Evolutionary conservation across 2,113 vertebrate genomes (phyloP), one percentile per base, ranked within the genome.

Genomic region (Menidia beryllina): DNA sequence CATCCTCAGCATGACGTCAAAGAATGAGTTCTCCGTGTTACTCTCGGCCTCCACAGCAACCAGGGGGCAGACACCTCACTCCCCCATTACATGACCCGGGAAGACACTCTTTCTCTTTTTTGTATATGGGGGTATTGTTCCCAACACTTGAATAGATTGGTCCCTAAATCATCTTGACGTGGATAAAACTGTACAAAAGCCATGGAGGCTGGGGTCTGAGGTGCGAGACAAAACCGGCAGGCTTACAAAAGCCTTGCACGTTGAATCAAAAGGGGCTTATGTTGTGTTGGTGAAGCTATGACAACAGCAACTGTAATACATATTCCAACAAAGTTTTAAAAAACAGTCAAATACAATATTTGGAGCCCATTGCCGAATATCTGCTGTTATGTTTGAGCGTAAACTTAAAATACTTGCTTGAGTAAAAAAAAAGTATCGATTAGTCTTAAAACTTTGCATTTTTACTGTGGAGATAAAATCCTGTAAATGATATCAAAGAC

Each of bases 121-220:
- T 70, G 54, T 65, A 58, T 41, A 7, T n/a, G 0, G 50, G 66
- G 83, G 75, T 67, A 91, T 92, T 94, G 91, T 93, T 89, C 85
- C 86, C 36, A 60, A 83, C 88, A 83, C 87, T 88, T 93, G 87
- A 94, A 94, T 91, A 88, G 89, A 86, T 82, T 76, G 76, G 77
- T 77, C 80, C 86, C 75, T 82, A 87, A 91, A 89, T 94, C 89
- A 90, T 92, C 88, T 56, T 79, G 80, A 82, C 89, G 67, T 83
- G 90, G 79, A 71, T 75, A 86, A 86, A 71, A 49, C 77, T 78
- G 72, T 73, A 82, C 78, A 88, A 91, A 85, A 86, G 83, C 79
- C 63, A 51, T 68, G 71, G 76, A 82, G 72, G 83, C 68, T 30
- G 39, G 64, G 62, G 55, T 86, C 57, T 58, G 72, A 79, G 79